Base-by-base conservation (phyloP, 2,113 vertebrate species). In the Gasterosteus nipponicus region DNA sequence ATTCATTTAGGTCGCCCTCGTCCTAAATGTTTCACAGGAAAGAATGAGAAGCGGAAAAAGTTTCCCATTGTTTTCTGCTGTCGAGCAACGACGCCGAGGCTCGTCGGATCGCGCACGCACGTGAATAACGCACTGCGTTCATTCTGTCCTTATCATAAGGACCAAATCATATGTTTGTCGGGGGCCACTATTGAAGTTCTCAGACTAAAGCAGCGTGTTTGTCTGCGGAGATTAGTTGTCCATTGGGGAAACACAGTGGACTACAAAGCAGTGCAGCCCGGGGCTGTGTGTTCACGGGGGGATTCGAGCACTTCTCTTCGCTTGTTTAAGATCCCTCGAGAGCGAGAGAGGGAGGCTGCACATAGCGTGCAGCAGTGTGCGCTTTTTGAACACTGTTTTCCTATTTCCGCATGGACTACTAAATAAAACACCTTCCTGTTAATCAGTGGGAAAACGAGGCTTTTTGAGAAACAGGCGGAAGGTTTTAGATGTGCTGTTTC, bases 181-280 rank as follows among this genome's bases (percentile, higher is more conserved):
- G 65, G 22, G 69, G 81, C 86, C 80, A 85, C 77, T 77, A 73
- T 78, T 88, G 82, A 91, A 82, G 72, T 89, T 87, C 74, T 74
- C 68, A 75, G 69, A 87, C 85, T 87, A 88, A 86, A 83, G 84
- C 83, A 63, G 70, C 79, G 46, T 73, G 78, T 83, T 89, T 81
- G 72, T 91, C 84, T 84, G 73, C 44, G 11, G 88, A 87, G 90
- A 89, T 89, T 86, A 89, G 77, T 51, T 35, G 74, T 89, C 80
- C 83, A 31, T 46, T 81, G 88, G 84, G 91, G 71, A 76, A 89
- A 85, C 87, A 81, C 3, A 70, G 81, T 81, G 81, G 82, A 90
- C 87, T 86, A 84, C 86, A 90, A 89, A 91, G 89, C 81, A 76
- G 72, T 54, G 74, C 86, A 84, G 89, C 92, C 84, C 53, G 85